A percentile compares a stretch with the other conserved stretches of the same genome.
Conservation (phyloP, 2,113 vertebrate genomes). For the Nothobranchius furzeri region DNA sequence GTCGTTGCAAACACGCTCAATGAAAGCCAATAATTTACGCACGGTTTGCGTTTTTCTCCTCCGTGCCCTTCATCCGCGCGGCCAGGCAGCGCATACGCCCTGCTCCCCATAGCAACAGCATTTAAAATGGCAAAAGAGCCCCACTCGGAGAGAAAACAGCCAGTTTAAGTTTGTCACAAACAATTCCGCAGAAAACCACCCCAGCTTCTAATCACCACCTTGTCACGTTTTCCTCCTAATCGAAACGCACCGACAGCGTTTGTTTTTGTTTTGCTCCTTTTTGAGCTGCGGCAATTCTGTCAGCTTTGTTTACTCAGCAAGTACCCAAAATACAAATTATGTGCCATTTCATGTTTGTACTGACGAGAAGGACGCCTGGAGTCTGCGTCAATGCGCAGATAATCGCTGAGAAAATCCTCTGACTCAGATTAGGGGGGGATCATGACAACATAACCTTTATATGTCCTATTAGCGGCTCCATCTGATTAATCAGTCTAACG, state of each 20-base stretch:
- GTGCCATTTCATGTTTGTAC: constrained; percentile 42
- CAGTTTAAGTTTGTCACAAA: constrained; percentile 65
- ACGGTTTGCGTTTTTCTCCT: constrained; percentile 39
- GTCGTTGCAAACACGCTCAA: constrained; percentile 20
- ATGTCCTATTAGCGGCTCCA: too few species aligned
- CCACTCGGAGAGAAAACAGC: constrained; percentile 5
- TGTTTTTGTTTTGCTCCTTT: background rate
- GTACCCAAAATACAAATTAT: constrained; percentile 68
- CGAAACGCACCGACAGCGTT: too few species aligned
- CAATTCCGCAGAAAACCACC: constrained; percentile 37
- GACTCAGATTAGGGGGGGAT: constrained; percentile 33
- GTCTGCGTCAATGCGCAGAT: constrained; percentile 47
- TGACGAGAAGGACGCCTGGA: constrained; percentile 34
- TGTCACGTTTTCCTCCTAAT: too few species aligned
- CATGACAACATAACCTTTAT: constrained; percentile 1
- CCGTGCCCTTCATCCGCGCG: constrained; percentile 66
- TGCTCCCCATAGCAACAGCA: constrained; percentile 77
- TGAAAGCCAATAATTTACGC: constrained; percentile 25
- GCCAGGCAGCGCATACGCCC: constrained; percentile 77
- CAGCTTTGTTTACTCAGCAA: constrained; percentile 55
- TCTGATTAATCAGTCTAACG: background rate
- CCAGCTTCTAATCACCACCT: background rate
- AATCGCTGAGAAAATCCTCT: constrained; percentile 35
- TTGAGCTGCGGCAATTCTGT: constrained; percentile 20
- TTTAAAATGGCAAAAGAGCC: constrained; percentile 34